These are phyloP conservation scores for Pyrrhosoma nymphula DNA, from an alignment of 2,888 invertebrate genomes.

Conservation along the genomic window DNA sequence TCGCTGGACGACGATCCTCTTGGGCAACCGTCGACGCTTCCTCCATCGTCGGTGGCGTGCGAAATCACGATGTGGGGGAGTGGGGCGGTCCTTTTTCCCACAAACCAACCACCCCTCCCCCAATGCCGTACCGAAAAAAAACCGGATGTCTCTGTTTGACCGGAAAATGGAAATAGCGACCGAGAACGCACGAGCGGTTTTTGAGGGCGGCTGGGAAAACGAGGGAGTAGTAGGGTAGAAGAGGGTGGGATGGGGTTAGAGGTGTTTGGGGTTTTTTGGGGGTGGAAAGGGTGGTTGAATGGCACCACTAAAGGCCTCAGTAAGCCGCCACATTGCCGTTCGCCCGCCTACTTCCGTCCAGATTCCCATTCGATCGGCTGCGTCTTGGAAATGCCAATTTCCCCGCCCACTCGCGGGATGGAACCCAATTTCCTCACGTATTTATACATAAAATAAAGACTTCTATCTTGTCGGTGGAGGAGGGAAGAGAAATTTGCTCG, in stretches of 20 bases:
- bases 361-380: background rate
- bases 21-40: background rate
- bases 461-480: background rate
- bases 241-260: background rate
- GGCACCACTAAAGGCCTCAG: no score
- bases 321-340: background rate
- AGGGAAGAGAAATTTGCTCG: no score
- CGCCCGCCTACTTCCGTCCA: background rate
- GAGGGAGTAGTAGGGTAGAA: background rate
- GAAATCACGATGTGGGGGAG: background rate
- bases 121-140: background rate
- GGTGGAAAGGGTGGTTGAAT: background rate
- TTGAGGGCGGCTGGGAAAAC: background rate
- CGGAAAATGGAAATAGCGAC: background rate
- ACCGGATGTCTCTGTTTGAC: conserved; percentile 1
- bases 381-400: background rate
- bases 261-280: background rate
- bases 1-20: background rate
- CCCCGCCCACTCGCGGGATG: background rate
- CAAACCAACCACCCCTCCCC: background rate
- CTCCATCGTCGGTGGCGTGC: background rate
- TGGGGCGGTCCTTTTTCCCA: no score
- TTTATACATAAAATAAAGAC: background rate
- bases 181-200: background rate
- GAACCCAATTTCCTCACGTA: background rate